phyloP scores from a whole-genome alignment of 2,797 vertebrate species.

The Tapirus indicus region DNA sequence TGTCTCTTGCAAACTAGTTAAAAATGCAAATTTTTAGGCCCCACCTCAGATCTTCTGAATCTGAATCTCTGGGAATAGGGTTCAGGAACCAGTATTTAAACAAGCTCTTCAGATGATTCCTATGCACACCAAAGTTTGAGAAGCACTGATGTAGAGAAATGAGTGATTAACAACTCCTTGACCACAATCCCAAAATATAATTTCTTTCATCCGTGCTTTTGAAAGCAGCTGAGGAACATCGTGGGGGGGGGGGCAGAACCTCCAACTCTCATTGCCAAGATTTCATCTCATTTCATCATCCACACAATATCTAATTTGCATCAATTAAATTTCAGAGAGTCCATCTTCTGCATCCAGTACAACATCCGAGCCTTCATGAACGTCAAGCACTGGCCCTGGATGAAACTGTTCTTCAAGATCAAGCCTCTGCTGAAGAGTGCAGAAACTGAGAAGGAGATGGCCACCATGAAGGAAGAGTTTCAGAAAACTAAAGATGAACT shows the following conservation, averaged over 20 bases:
- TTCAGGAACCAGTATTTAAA: neutral
- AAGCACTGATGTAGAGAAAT: neutral
- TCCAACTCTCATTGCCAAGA: neutral
- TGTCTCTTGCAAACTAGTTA: neutral
- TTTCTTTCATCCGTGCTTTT: neutral
- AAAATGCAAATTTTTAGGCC: neutral
- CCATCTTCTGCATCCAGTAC: slow-evolving; percentile 91
- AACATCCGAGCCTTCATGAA: slow-evolving; percentile 93
- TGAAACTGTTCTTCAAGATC: slow-evolving; percentile 94
- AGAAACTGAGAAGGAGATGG: slow-evolving; percentile 92
- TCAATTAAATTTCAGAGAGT: slow-evolving; percentile 85
- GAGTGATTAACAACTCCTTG: neutral
- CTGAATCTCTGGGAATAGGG: neutral
- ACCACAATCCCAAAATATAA: neutral
- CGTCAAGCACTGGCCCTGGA: slow-evolving; percentile 94
- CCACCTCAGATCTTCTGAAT: neutral
- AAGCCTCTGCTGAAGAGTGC: slow-evolving; percentile 91
- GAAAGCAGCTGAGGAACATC: neutral
- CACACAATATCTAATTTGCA: slow-evolving; percentile 17
- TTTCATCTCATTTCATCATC: neutral
- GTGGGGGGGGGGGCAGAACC: neutral
- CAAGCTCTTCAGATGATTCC: neutral
- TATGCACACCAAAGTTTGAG: neutral
- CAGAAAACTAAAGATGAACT: slow-evolving; percentile 89
- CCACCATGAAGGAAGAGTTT: slow-evolving; percentile 92